A percentile compares a stretch with the other conserved stretches of the same genome.
Evolutionary conservation across 92 coral and sea anemone species (phyloP).

Genomic region (Phymanthus crucifer): DNA sequence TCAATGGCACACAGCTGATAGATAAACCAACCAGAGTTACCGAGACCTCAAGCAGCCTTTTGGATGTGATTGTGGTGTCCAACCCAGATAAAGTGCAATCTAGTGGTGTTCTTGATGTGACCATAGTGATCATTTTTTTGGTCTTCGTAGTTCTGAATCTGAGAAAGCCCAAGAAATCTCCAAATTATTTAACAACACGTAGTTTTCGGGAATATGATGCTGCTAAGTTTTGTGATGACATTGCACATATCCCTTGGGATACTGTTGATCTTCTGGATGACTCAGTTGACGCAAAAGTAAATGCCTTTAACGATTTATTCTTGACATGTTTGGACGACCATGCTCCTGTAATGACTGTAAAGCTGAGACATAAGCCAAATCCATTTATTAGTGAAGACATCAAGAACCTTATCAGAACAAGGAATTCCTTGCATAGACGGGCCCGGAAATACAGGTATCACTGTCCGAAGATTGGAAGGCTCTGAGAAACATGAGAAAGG

Average conservation of each 20-base stretch:
- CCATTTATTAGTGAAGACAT: no score
- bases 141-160: constrained; percentile 35
- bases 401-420: no score
- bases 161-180: constrained; percentile 43
- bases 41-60: not conserved
- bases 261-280: constrained; percentile 36
- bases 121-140: no score
- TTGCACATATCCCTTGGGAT: constrained; percentile 6
- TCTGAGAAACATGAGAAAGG: no score
- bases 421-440: no score
- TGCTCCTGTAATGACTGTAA: constrained; percentile 51
- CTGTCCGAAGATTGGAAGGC: no score
- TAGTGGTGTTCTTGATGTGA: constrained; percentile 28
- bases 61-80: constrained; percentile 27
- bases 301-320: constrained; percentile 32
- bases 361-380: constrained; percentile 48
- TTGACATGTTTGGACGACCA: constrained; percentile 24
- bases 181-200: constrained; percentile 29
- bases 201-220: constrained; percentile 30
- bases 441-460: no score
- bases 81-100: constrained; percentile 7
- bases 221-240: not conserved
- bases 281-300: constrained; percentile 41
- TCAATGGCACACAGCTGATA: no score
- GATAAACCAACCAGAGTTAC: constrained; percentile 36